phyloP scores from a whole-genome alignment of 2,888 invertebrate genomes.

The Pollenia angustigena region DNA sequence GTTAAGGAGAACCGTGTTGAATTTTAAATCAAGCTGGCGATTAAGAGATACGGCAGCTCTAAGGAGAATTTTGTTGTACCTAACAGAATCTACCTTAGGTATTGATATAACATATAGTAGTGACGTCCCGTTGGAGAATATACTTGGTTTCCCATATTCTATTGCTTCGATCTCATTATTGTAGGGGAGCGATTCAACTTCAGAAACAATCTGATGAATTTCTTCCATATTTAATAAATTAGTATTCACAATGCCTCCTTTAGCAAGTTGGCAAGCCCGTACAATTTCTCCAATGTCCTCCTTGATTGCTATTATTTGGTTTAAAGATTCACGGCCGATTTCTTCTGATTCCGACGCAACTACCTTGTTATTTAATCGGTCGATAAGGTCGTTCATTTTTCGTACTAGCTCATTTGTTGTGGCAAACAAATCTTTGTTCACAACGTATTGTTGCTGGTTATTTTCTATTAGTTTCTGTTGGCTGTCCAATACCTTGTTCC shows the following conservation, averaged over 20 bases:
- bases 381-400: not conserved
- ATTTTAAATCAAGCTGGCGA: slow-evolving; percentile 1
- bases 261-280: not conserved
- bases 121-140: slow-evolving; percentile 22
- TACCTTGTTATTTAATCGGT: not conserved
- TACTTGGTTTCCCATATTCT: slow-evolving; percentile 2
- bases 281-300: slow-evolving; percentile 11
- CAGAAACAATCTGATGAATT: slow-evolving; percentile 15
- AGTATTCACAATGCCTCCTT: slow-evolving; percentile 12
- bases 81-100: not conserved
- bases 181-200: slow-evolving; percentile 9
- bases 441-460: not conserved
- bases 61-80: slow-evolving; percentile 1
- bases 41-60: not conserved
- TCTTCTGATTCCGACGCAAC: not conserved
- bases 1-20: not conserved
- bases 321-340: not conserved
- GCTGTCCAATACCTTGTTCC: not conserved
- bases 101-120: slow-evolving; percentile 7
- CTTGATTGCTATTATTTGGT: not conserved
- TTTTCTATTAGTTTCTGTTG: not conserved
- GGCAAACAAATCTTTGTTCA: slow-evolving; percentile 5
- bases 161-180: slow-evolving; percentile 21
- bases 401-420: not conserved
- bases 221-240: slow-evolving; percentile 14